These are phyloP conservation scores for Drosophila maculinotata DNA, from an alignment of 2,888 invertebrate species.

Conservation along the genomic window DNA sequence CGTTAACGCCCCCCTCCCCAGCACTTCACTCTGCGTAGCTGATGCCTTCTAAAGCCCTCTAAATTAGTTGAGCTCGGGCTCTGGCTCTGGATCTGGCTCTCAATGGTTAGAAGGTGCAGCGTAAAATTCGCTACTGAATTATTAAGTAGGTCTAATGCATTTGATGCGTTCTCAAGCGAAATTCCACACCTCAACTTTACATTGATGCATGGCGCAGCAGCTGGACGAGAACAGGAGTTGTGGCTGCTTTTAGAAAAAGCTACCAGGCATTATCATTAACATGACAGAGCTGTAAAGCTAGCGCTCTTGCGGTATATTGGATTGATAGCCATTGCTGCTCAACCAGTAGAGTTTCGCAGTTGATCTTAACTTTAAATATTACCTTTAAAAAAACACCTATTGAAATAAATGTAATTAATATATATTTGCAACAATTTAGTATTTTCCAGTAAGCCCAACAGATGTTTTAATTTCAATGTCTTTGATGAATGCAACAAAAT, in stretches of 20 bases:
- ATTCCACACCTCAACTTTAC: slow-evolving; percentile 46
- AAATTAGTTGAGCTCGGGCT: slow-evolving; percentile 55
- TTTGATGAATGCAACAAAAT: too few species aligned
- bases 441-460: too few species aligned
- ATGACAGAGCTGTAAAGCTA: not conserved
- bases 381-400: not conserved
- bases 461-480: too few species aligned
- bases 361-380: not conserved
- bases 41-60: slow-evolving; percentile 29
- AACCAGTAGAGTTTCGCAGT: not conserved
- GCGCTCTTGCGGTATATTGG: not conserved
- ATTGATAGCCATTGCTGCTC: not conserved
- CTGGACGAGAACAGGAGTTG: slow-evolving; percentile 42
- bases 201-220: slow-evolving; percentile 51
- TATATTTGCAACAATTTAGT: too few species aligned
- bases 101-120: slow-evolving; percentile 38
- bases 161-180: slow-evolving; percentile 65
- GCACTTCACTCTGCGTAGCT: slow-evolving; percentile 35
- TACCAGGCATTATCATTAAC: slow-evolving; percentile 16
- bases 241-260: slow-evolving; percentile 59
- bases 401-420: not conserved
- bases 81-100: not conserved
- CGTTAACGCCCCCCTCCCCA: slow-evolving; percentile 35
- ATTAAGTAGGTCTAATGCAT: slow-evolving; percentile 74
- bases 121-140: slow-evolving; percentile 59